Conservation (phyloP, 2,113 vertebrate species). For the Poeciliopsis prolifica region DNA sequence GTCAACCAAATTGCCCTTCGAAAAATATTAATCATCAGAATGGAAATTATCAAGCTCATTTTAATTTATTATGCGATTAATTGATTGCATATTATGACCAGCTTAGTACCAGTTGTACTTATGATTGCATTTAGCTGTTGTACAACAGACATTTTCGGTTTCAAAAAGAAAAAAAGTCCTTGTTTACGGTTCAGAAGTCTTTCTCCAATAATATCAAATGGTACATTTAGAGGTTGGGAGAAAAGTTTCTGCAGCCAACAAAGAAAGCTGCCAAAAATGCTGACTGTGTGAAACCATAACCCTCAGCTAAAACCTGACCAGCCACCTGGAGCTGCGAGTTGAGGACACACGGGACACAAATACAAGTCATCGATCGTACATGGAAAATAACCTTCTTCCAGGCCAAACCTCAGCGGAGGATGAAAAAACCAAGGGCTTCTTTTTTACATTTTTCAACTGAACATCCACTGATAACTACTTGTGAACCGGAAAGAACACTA, state of each 20-base stretch:
- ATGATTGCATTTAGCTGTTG: neutral
- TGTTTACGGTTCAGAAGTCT: neutral
- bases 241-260: neutral
- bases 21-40: too few species aligned
- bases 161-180: neutral
- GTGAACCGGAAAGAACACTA: neutral
- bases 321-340: conserved; percentile 15
- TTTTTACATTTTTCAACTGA: neutral
- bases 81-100: too few species aligned
- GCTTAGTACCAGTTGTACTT: too few species aligned
- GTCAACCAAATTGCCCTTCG: too few species aligned
- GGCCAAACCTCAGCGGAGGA: neutral
- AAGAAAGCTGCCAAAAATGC: neutral
- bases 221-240: neutral
- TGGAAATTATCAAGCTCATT: too few species aligned
- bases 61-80: too few species aligned
- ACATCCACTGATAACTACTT: neutral
- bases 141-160: neutral
- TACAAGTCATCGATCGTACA: neutral
- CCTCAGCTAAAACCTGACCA: conserved; percentile 3
- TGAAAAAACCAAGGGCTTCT: neutral
- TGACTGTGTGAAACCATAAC: neutral
- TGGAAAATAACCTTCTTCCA: neutral
- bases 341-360: neutral
- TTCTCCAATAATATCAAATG: neutral